Base-by-base conservation (phyloP, 1,140 invertebrate species). In the Euwallacea fornicatus region DNA sequence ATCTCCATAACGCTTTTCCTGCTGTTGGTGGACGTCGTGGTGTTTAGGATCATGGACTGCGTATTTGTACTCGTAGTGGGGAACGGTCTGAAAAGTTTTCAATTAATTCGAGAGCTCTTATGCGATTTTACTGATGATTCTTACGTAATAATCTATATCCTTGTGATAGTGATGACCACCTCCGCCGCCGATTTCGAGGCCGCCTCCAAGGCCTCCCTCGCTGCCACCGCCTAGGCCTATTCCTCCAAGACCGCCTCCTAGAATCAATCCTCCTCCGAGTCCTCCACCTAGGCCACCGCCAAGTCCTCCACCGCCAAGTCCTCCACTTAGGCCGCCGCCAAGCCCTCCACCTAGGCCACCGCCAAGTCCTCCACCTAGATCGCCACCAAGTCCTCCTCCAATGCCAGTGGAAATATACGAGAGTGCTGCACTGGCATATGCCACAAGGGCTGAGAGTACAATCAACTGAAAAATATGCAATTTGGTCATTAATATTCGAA, bases 61-160 rank as follows among this genome's bases (percentile, higher is more conserved):
- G 33, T 66, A 66, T 54, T 66, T 53, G 21, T 54, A 66, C 15
- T 66, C 47, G 16, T 66, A 66, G 50, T 66, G 63, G 33, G 63
- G 61, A 16, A 46, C 41, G 16, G 63, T 63, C 61, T 63, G 16
- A 13, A 63, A 60, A 41, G 6, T 33, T 33, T 33, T 41, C 46
- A 46, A 46, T 8, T 63, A 16, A 7, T 13, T 46, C 15, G 16
- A 63, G 16, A 46, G 13, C 46, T 46, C 15, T 8, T 50, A 8
- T 15, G 11, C 8, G 42, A 21, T 56, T 46, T 46, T 1, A 63
- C 10, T 15, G 46, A 15, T 44, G 7, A 63, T 13, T 64, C 69
- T 64, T 58, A 71, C 69, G 21, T 58, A 65, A 42, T 58, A 65
- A 15, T 71, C 69, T 15, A 71, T 63, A 41, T 56, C 60, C 58